Percentiles rank a stretch among this genome's conserved stretches.
Evolutionary conservation across 2,113 vertebrate genomes (phyloP).

Genomic region (Echinops telfairi): DNA sequence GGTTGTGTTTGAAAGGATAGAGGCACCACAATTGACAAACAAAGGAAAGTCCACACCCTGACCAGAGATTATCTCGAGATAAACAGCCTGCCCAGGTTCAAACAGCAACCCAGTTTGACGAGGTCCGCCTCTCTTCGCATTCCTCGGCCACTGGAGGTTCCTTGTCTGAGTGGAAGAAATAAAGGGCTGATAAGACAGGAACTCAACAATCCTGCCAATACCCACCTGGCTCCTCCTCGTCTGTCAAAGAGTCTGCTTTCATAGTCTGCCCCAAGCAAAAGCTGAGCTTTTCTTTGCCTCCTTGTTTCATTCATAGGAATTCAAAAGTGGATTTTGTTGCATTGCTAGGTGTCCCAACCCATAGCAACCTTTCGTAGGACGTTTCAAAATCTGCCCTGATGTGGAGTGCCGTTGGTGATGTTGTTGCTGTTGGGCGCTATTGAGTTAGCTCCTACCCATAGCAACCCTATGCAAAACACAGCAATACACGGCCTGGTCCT

Average conservation of each 20-base stretch:
- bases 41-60: constrained; percentile 49
- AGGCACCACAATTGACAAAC: constrained; percentile 59
- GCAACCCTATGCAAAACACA: too few species aligned
- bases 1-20: constrained; percentile 63
- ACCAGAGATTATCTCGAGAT: constrained; percentile 73
- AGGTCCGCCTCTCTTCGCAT: constrained; percentile 64
- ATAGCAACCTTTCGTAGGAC: too few species aligned
- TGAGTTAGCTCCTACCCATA: too few species aligned
- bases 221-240: neutral
- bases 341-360: neutral
- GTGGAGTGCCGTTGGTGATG: too few species aligned
- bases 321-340: constrained; percentile 63
- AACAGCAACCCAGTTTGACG: constrained; percentile 69
- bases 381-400: too few species aligned
- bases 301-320: constrained; percentile 47
- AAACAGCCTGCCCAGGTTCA: constrained; percentile 42
- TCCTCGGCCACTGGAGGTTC: neutral
- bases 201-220: constrained; percentile 72
- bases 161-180: constrained; percentile 50
- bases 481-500: too few species aligned
- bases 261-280: constrained; percentile 67
- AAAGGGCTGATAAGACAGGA: neutral
- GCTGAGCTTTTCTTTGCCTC: constrained; percentile 25
- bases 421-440: too few species aligned
- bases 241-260: neutral